phyloP scores from a whole-genome alignment of 2,888 invertebrate genomes.

The Adineta ricciae region DNA sequence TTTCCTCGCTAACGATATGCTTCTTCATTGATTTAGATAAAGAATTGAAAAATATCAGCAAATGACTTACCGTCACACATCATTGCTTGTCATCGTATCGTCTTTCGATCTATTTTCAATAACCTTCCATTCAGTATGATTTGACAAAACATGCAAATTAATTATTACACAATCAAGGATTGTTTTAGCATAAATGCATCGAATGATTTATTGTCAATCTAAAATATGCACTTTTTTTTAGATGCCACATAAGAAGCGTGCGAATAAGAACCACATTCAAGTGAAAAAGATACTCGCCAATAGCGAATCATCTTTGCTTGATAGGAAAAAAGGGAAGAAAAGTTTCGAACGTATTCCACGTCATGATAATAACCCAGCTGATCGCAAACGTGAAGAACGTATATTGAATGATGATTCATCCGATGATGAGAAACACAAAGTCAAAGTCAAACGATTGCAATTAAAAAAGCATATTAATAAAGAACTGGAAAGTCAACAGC shows the following conservation, averaged over 20 bases:
- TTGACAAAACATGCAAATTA: background rate
- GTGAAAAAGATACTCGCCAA: background rate
- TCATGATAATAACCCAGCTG: background rate
- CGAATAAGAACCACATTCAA: background rate
- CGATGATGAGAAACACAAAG: background rate
- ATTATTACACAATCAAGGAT: background rate
- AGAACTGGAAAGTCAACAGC: background rate
- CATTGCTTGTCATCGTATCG: background rate
- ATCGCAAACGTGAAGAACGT: background rate
- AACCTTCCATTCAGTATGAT: background rate
- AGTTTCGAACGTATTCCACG: background rate
- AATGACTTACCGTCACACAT: background rate
- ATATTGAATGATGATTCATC: background rate
- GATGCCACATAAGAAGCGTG: conserved; percentile 21
- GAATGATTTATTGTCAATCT: background rate
- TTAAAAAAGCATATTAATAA: conserved; percentile 14
- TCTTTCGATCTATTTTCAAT: background rate
- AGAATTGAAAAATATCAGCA: background rate
- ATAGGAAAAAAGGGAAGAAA: background rate
- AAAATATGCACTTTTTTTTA: background rate
- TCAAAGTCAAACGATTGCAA: background rate
- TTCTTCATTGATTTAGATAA: background rate
- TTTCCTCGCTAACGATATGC: too few species aligned
- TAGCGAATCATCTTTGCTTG: background rate
- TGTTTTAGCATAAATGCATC: background rate